Base-by-base conservation (phyloP, 2,797 vertebrate genomes). In the Tenualosa ilisha region DNA sequence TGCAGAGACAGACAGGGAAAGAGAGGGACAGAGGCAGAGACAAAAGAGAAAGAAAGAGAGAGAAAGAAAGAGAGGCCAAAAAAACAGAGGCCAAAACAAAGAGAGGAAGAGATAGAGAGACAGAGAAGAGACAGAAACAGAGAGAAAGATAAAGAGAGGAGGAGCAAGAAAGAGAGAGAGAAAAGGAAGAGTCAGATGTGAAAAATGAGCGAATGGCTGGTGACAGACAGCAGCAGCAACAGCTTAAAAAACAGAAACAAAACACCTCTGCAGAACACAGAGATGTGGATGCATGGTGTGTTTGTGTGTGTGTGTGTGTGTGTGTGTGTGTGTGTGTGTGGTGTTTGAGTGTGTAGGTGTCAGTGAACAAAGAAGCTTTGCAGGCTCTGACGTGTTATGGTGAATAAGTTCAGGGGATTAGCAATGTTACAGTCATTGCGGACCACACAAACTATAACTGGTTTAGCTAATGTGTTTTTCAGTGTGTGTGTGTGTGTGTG, bases 401-500 rank as follows among this genome's bases (percentile, higher is more conserved):
- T 72, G 65, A 72, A 31, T 72, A 72, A 15, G 12, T 46, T 85
- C 43, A 82, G 61, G 59, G 46, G 75, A 81, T 81, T 59, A 49
- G 22, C 79, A 50, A 81, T 72, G 26, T 72, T 6, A 72, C 26
- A 72, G 65, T 6, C 31, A 31, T 31, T 72, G 65, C 37, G 15
- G 65, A 72, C 65, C 65, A 37, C 65, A 37, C 12, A 15, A 37
- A 37, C 65, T 72, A 72, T 6, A 4, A 26, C 5, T 72, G 13
- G 13, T 72, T 72, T 37, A 17, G 65, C 26, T 17, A 15, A 31
- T 56, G 72, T 5, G 22, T 13, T 22, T 83, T 86, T 86, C 63
- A 31, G 68, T 75, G 68, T 40, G 68, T 75, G 37, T 84, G 84
- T 53, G 82, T 65, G 75, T 84, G 13, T 81, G 24, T 43, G 61